Conservation (phyloP, 2,888 invertebrate genomes). For the Sarcophaga rosellei region DNA sequence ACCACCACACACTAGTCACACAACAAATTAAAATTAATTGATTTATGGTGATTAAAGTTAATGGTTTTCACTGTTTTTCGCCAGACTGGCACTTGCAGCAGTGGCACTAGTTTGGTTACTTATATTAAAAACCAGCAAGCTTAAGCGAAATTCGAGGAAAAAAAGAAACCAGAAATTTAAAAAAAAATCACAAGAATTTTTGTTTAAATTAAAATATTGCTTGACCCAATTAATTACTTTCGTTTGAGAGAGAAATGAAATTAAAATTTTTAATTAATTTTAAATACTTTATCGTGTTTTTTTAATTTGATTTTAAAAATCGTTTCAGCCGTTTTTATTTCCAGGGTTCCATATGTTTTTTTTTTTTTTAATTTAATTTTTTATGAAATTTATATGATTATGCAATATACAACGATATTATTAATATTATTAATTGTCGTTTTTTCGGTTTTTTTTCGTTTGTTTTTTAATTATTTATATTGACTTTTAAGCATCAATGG, state of each 20-base stretch:
- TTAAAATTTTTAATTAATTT: slow-evolving; percentile 1
- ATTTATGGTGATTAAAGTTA: not conserved
- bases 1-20: slow-evolving; percentile 15
- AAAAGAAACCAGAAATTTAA: too few relatives aligned
- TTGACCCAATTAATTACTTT: slow-evolving; percentile 55
- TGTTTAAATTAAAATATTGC: not conserved
- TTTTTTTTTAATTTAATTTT: not conserved
- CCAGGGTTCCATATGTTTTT: not conserved
- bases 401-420: slow-evolving; percentile 6
- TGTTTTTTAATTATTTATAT: slow-evolving; percentile 15
- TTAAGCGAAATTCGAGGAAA: too few relatives aligned
- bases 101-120: slow-evolving; percentile 3
- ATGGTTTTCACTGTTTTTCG: not conserved
- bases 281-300: not conserved
- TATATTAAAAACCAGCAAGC: not conserved
- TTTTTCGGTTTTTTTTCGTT: not conserved
- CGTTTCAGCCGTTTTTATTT: not conserved
- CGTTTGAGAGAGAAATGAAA: slow-evolving; percentile 13
- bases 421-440: not conserved
- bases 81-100: not conserved
- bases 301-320: slow-evolving; percentile 6
- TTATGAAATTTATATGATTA: not conserved
- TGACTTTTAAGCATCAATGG: slow-evolving; percentile 20
- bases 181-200: too few relatives aligned
- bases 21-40: slow-evolving; percentile 55